Percentiles rank a stretch among this genome's conserved stretches.
Conservation (phyloP, 2,113 vertebrate genomes). For the Siphamia tubifer region DNA sequence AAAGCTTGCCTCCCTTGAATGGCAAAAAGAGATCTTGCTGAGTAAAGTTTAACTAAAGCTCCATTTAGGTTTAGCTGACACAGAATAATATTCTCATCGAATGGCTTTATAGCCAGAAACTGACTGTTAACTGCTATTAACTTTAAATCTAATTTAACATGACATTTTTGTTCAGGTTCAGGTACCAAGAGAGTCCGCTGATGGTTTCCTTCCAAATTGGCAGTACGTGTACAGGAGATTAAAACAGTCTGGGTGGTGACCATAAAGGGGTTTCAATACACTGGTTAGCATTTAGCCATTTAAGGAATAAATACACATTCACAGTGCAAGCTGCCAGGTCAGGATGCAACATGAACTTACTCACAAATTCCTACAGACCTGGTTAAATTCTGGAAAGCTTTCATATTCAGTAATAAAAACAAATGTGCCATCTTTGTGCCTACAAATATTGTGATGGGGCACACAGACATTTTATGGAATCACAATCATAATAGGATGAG, state of each 20-base stretch:
- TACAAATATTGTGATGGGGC: not conserved
- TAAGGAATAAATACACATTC: constrained; percentile 12
- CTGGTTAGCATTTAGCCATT: constrained; percentile 13
- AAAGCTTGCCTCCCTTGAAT: constrained; percentile 30
- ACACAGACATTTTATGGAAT: too few species aligned
- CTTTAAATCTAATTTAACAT: not conserved
- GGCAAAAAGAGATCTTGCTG: constrained; percentile 25
- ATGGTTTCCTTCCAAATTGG: not conserved
- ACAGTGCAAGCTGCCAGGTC: not conserved
- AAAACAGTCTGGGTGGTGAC: constrained; percentile 3
- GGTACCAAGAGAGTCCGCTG: not conserved
- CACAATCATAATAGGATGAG: too few species aligned
- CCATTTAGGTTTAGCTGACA: constrained; percentile 18
- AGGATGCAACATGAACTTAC: not conserved
- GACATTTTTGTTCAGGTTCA: not conserved
- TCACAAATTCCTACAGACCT: constrained; percentile 4
- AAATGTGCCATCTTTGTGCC: not conserved
- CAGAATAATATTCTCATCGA: not conserved
- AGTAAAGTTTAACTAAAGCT: constrained; percentile 10
- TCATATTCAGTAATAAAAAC: constrained; percentile 7
- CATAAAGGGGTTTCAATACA: not conserved
- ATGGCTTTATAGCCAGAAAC: not conserved
- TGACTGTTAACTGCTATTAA: not conserved
- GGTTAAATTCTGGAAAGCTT: not conserved
- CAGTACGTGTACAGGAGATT: not conserved